Evolutionary conservation across 2,888 invertebrate genomes (phyloP).

Genomic region (Mongoloraphidia duomilia): DNA sequence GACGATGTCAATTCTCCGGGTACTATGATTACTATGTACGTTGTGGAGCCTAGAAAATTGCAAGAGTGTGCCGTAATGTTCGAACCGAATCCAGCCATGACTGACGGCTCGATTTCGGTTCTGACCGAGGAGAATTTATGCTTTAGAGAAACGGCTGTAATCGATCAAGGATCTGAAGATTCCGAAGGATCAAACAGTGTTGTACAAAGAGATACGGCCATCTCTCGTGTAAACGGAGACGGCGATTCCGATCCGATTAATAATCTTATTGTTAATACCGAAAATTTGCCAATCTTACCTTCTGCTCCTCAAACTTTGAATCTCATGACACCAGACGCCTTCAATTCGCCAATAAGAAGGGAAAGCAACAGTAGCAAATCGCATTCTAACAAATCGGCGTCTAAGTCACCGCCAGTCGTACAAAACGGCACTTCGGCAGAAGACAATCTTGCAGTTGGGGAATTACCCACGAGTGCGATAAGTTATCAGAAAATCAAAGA

Average conservation of each 20-base stretch:
- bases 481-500: constrained; percentile 16
- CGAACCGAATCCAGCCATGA: constrained; percentile 26
- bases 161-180: background rate
- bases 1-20: constrained; percentile 35
- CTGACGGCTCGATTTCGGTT: constrained; percentile 18
- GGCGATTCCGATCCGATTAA: background rate
- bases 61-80: constrained; percentile 70
- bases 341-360: constrained; percentile 43
- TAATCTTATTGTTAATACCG: constrained; percentile 16
- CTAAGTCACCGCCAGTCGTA: no score
- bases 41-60: constrained; percentile 77
- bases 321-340: constrained; percentile 80
- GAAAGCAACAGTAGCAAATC: constrained; percentile 20
- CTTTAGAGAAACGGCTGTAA: constrained; percentile 6
- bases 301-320: constrained; percentile 38
- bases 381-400: no score
- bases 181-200: background rate
- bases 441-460: constrained; percentile 6
- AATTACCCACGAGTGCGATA: no score
- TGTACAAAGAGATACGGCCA: background rate
- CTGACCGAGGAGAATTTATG: background rate
- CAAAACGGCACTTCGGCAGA: constrained; percentile 3
- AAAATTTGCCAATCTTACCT: constrained; percentile 18
- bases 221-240: background rate
- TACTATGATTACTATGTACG: constrained; percentile 46